Percentiles rank a stretch among this genome's conserved stretches.
Evolutionary conservation across 2,113 vertebrate genomes (phyloP).

Genomic region (Brevimyrus niger): DNA sequence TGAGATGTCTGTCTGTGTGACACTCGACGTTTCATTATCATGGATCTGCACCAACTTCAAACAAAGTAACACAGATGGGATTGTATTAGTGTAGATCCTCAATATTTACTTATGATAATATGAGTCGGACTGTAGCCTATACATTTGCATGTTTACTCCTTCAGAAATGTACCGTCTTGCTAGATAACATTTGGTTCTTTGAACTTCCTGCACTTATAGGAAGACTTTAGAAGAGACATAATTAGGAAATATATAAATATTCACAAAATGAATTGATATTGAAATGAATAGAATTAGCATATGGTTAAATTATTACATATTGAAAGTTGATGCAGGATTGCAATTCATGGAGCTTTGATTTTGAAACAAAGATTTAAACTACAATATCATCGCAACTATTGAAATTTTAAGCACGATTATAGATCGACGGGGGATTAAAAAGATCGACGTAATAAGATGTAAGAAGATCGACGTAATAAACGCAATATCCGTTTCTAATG

Average conservation of each 20-base stretch:
- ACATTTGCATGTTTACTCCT: conserved; percentile 86
- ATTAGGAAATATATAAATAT: neutral
- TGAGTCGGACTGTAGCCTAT: conserved; percentile 43
- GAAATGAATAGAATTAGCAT: neutral
- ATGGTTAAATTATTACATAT: neutral
- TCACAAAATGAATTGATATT: neutral
- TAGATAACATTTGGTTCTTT: neutral
- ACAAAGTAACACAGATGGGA: conserved; percentile 99
- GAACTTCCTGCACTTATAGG: neutral
- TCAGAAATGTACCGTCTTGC: neutral
- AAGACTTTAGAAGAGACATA: neutral
- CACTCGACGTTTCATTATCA: conserved; percentile 99
- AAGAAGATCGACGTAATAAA: neutral
- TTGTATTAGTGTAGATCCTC: conserved; percentile 98
- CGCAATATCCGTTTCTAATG: neutral
- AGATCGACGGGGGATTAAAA: neutral
- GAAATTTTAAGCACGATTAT: neutral
- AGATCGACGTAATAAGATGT: too few relatives aligned
- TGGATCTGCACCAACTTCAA: conserved; percentile 91
- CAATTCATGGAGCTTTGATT: neutral
- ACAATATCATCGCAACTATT: neutral
- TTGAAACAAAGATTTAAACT: neutral
- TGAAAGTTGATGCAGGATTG: neutral
- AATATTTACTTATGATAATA: conserved; percentile 99
- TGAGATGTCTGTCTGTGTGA: conserved; percentile 99